Evolutionary conservation across 1,140 invertebrate species (phyloP).

Genomic region (Solenopsis fugax): DNA sequence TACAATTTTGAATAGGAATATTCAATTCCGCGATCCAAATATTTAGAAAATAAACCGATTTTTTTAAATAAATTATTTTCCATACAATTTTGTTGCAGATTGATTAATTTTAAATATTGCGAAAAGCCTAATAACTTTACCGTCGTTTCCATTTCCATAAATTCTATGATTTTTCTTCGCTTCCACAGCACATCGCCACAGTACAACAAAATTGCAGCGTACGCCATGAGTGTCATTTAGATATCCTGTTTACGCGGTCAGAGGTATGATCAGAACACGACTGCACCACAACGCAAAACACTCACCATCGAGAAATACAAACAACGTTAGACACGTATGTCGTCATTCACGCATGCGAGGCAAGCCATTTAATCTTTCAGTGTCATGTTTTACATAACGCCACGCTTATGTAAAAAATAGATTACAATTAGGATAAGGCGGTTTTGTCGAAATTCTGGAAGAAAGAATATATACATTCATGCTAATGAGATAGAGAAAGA

Average conservation of each 20-base stretch:
- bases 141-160: neutral
- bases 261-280: constrained; percentile 58
- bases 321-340: neutral
- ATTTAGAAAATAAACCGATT: no score
- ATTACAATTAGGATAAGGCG: no score
- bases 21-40: no score
- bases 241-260: constrained; percentile 67
- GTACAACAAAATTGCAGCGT: constrained; percentile 52
- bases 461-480: no score
- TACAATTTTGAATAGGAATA: no score
- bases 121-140: neutral
- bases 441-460: no score
- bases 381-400: neutral
- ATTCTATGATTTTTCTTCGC: constrained; percentile 1
- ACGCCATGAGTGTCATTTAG: constrained; percentile 59
- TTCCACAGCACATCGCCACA: constrained; percentile 22
- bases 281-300: constrained; percentile 33
- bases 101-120: no score
- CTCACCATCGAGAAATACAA: constrained; percentile 27
- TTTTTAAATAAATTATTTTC: no score
- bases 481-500: no score
- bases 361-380: constrained; percentile 25
- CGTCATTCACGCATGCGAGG: constrained; percentile 12
- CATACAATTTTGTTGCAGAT: no score
- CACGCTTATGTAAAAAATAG: neutral